Evolutionary conservation across 1,140 invertebrate genomes (phyloP).

Genomic region (Pseudomyrmex sp.): DNA sequence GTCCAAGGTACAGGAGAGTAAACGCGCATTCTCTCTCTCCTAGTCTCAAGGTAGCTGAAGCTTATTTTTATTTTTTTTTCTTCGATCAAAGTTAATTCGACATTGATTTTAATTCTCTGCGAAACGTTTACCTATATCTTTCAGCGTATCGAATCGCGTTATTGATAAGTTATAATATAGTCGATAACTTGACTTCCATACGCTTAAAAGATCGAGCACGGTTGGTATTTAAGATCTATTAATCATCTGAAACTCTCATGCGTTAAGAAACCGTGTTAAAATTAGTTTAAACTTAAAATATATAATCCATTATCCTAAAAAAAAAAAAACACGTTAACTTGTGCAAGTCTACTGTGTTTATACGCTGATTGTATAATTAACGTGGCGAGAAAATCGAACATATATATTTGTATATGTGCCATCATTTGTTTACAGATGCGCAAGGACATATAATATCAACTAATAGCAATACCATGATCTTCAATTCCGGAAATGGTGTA

Average conservation of each 20-base stretch:
- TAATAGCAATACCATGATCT: not conserved
- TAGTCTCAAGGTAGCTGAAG: conserved; percentile 35
- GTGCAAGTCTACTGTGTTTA: too few species aligned
- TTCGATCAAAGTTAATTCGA: conserved; percentile 19
- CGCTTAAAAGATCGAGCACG: too few species aligned
- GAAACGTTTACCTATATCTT: not conserved
- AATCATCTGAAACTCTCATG: too few species aligned
- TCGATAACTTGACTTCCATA: too few species aligned
- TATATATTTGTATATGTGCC: not conserved
- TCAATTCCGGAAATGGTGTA: not conserved
- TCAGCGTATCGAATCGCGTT: conserved; percentile 25
- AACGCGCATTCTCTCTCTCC: conserved; percentile 15
- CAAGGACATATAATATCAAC: conserved; percentile 20
- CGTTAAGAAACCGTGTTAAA: too few species aligned
- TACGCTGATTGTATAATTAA: not conserved
- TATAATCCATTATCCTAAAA: too few species aligned
- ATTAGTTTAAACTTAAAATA: too few species aligned
- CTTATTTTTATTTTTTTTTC: conserved; percentile 25
- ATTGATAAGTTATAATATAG: conserved; percentile 19
- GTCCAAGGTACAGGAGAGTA: conserved; percentile 19
- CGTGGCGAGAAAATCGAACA: not conserved
- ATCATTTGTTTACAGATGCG: conserved; percentile 37
- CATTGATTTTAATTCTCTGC: conserved; percentile 9
- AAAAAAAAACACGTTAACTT: too few species aligned
- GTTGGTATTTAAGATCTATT: too few species aligned